These are phyloP conservation scores for Corythornis cristatus DNA, from an alignment of 2,113 vertebrate genomes.

Conservation along the genomic window DNA sequence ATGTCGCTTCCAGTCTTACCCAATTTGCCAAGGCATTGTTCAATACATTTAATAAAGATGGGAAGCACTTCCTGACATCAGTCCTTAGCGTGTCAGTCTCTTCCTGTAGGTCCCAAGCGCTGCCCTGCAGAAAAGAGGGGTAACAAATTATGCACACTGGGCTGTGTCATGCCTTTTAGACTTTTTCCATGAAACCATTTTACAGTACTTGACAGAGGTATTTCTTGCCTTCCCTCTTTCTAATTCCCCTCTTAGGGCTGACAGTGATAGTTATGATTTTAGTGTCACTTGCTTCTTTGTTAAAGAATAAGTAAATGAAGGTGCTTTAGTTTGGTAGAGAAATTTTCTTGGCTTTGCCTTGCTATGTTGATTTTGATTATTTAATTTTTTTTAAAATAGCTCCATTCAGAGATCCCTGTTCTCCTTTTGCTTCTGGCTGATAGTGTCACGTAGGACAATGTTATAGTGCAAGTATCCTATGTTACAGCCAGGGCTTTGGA, in stretches of 20 bases:
- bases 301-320: neutral
- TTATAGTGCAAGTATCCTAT: neutral
- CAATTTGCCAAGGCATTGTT: slow-evolving; percentile 33
- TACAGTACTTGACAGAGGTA: neutral
- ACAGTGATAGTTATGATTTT: neutral
- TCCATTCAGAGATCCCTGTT: neutral
- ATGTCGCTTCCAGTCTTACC: neutral
- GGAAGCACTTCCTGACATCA: slow-evolving; percentile 1
- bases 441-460: neutral
- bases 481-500: neutral
- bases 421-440: neutral
- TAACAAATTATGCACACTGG: neutral
- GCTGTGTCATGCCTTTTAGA: neutral
- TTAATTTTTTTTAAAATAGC: neutral
- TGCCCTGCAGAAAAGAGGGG: neutral
- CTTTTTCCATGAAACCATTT: neutral
- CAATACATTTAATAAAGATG: neutral
- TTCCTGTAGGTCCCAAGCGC: neutral
- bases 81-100: neutral
- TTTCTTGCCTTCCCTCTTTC: neutral
- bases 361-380: accelerated
- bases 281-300: neutral
- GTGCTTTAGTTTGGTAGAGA: accelerated
- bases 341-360: neutral
- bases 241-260: neutral